Evolutionary conservation across 2,888 invertebrate species (phyloP).

Genomic region (Morinoia aosen): DNA sequence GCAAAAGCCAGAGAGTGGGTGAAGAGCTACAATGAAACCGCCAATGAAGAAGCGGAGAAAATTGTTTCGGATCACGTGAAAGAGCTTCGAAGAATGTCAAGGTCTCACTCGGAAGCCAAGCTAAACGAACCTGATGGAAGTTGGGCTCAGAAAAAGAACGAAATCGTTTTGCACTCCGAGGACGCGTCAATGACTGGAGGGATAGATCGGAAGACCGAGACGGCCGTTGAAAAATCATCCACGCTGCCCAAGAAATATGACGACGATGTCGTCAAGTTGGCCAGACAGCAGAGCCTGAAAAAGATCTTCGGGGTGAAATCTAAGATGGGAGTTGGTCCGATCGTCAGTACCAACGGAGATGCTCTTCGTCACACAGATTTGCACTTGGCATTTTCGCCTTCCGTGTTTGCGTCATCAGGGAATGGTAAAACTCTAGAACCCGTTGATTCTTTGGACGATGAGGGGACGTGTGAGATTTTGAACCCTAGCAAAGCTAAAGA

Average conservation of each 20-base stretch:
- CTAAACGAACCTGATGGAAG: constrained; percentile 54
- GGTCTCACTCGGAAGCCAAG: constrained; percentile 62
- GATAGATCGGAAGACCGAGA: neutral
- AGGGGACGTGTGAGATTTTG: neutral
- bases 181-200: neutral
- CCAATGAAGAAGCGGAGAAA: constrained; percentile 55
- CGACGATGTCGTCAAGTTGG: neutral
- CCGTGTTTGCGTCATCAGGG: constrained; percentile 52
- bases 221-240: neutral
- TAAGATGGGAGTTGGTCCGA: constrained; percentile 61
- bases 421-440: neutral
- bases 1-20: constrained; percentile 64
- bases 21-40: constrained; percentile 62
- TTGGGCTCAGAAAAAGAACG: constrained; percentile 60
- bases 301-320: constrained; percentile 63
- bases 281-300: constrained; percentile 62
- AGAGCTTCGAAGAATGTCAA: constrained; percentile 56
- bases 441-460: constrained; percentile 8
- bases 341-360: constrained; percentile 56
- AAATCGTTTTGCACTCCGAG: constrained; percentile 61
- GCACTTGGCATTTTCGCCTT: constrained; percentile 61
- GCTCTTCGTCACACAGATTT: constrained; percentile 61
- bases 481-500: neutral
- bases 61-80: constrained; percentile 54
- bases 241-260: neutral